Conservation (phyloP, 2,888 invertebrate species). For the Carcina quercana region DNA sequence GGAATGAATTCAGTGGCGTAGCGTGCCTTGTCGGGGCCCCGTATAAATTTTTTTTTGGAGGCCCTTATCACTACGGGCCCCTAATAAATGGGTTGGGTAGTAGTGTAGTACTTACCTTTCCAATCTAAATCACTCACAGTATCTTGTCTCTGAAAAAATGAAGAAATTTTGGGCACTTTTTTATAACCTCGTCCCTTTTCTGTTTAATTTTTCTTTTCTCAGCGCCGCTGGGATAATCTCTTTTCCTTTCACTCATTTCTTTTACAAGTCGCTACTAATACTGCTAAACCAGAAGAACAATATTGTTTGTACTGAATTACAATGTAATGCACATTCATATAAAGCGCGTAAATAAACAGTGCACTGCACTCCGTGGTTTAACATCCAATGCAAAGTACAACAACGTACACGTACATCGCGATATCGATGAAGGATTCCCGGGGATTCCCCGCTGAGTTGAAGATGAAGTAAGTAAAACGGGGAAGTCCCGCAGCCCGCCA, state of each 20-base stretch:
- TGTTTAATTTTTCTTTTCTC: slow-evolving; percentile 8
- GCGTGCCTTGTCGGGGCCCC: no score
- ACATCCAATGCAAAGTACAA: slow-evolving; percentile 1
- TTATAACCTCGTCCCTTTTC: slow-evolving; percentile 7
- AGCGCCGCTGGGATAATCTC: slow-evolving; percentile 9
- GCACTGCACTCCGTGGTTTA: background rate
- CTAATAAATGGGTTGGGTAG: slow-evolving; percentile 9
- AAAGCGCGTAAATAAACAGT: no score
- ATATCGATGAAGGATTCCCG: no score
- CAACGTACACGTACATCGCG: no score
- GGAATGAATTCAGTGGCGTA: slow-evolving; percentile 1
- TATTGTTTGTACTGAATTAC: slow-evolving; percentile 2
- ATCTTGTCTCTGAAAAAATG: slow-evolving; percentile 5
- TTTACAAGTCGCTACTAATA: slow-evolving; percentile 7
- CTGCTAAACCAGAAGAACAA: slow-evolving; percentile 7
- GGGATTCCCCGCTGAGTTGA: no score
- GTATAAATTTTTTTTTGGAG: no score
- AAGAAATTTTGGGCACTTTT: slow-evolving; percentile 5
- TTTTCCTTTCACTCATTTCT: slow-evolving; percentile 7
- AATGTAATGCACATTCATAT: no score
- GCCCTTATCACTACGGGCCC: slow-evolving; percentile 5
- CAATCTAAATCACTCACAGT: slow-evolving; percentile 5
- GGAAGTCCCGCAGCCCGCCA: no score
- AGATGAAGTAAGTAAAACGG: no score
- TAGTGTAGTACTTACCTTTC: slow-evolving; percentile 1